Conservation (phyloP, 2,113 vertebrate genomes). For the Alexandromys fortis region DNA sequence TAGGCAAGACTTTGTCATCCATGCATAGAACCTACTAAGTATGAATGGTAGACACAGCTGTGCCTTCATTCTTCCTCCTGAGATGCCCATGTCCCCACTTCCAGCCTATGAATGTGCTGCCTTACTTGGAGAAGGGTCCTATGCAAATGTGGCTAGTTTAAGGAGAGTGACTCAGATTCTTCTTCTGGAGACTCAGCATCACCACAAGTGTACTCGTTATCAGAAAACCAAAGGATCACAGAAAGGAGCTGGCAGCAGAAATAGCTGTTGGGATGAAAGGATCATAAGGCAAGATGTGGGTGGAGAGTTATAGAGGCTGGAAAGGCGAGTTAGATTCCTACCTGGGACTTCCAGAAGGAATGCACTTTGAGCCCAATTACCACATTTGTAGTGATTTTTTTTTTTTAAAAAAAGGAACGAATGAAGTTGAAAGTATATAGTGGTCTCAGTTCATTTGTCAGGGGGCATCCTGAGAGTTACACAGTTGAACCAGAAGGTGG, state of each 20-base stretch:
- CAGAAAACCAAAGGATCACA: not conserved
- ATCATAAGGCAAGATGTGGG: not conserved
- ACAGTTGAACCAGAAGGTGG: not conserved
- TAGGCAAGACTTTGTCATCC: not conserved
- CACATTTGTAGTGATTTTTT: not conserved
- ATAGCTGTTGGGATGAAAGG: not conserved
- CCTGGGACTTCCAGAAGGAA: not conserved
- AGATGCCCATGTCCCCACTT: not conserved
- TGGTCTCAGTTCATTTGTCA: not conserved
- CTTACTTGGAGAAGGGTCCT: not conserved
- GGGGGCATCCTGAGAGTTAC: not conserved
- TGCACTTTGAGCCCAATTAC: not conserved
- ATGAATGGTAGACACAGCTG: not conserved
- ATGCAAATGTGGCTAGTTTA: slow-evolving; percentile 12
- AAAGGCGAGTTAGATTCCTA: not conserved
- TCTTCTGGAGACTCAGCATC: not conserved
- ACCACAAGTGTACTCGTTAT: not conserved
- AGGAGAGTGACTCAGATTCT: not conserved
- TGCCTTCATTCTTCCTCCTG: not conserved
- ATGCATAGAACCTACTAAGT: not conserved
- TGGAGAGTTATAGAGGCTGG: not conserved
- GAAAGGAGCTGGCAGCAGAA: not conserved
- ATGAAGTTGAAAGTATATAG: not conserved
- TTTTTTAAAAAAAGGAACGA: not conserved
- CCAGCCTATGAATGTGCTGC: not conserved